Evolutionary conservation across 2,888 invertebrate genomes (phyloP).

Genomic region (Synanthedon tipuliformis): DNA sequence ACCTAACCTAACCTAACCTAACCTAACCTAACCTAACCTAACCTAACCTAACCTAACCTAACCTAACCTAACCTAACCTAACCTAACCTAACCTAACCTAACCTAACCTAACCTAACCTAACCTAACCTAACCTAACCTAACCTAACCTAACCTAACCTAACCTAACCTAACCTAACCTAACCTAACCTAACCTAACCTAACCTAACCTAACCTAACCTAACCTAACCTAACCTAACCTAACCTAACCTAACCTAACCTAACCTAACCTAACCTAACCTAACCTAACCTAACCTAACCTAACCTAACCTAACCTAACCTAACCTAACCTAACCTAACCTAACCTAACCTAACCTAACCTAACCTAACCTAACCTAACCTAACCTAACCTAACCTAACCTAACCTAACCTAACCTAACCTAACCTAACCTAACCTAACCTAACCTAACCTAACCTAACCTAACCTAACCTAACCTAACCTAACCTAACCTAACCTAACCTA

Average conservation of each 20-base stretch:
- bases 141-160: constrained; percentile 3
- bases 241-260: constrained; percentile 9
- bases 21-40: constrained; percentile 3
- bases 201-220: constrained; percentile 4
- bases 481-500: constrained; percentile 8
- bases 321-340: constrained; percentile 9
- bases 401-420: constrained; percentile 11
- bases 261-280: constrained; percentile 8
- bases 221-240: constrained; percentile 9
- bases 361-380: constrained; percentile 11
- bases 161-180: constrained; percentile 3
- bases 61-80: constrained; percentile 3
- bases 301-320: constrained; percentile 10
- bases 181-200: constrained; percentile 3
- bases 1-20: constrained; percentile 3
- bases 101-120: constrained; percentile 3
- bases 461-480: constrained; percentile 8
- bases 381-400: constrained; percentile 12
- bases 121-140: constrained; percentile 3
- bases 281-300: constrained; percentile 10
- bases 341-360: constrained; percentile 11
- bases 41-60: constrained; percentile 3
- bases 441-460: constrained; percentile 8
- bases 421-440: constrained; percentile 8
- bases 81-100: constrained; percentile 3